Base-by-base conservation (phyloP, 2,888 invertebrate species). In the Hypena proboscidalis region DNA sequence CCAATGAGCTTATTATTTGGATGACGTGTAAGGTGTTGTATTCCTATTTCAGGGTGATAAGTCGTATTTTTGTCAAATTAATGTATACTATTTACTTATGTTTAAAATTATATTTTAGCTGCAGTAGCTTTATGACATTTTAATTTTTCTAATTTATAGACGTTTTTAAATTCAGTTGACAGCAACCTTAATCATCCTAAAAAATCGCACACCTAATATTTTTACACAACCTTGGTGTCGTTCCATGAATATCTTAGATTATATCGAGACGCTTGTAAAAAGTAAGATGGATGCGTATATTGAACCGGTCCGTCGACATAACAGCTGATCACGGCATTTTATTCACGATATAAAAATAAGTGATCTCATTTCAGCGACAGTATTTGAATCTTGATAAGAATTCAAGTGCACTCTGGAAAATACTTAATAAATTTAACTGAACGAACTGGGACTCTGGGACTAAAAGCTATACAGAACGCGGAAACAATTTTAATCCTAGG, bases 261-360 rank as follows among this genome's bases (percentile, higher is more conserved):
- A 53, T 37, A 58, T 39, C 26, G 27, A 36, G 29, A 31, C 8
- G 8, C 22, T n/a, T 14, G 32, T 55, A 41, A 45, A 41, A 54
- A 17, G 13, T 44, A 52, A 59, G 46, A 70, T 29, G 41, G 53
- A 72, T 45, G 70, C 20, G 72, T 58, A 31, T 67, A 47, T 65
- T 70, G 68, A 73, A 70, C 72, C 54, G 27, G 44, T 45, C 39
- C 37, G 11, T 21, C 35, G 6, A 11, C 5, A 15, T 35, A 37
- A 48, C 43, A 49, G 48, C 39, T 44, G 38, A 46, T 44, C 11
- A 11, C 11, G 10, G 13, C 8, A 21, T n/a, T n/a, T n/a, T n/a
- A n/a, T 6, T 20, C 20, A n/a, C 3, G 22, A 26, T 23, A 14
- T 2, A 23, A 52, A 58, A 51, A 58, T 25, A 32, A 1, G 17